These are phyloP conservation scores for Stenotaenia linearis DNA, from an alignment of 2,888 invertebrate species.

Conservation along the genomic window DNA sequence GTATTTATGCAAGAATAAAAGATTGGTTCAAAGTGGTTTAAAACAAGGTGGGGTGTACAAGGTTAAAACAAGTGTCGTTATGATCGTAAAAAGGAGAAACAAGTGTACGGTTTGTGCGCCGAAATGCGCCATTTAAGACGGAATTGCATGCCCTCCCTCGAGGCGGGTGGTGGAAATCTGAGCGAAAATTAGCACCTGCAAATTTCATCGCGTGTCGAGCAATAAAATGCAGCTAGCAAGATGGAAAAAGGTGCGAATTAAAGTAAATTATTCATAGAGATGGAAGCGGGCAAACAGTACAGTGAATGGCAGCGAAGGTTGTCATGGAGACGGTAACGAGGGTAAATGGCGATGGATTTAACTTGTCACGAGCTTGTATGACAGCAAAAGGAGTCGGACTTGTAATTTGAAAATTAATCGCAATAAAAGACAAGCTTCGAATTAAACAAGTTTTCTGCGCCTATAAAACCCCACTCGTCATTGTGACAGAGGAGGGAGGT, in stretches of 20 bases:
- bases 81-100: neutral
- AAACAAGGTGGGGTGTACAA: neutral
- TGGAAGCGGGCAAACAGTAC: neutral
- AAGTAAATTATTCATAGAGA: neutral
- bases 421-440: conserved; percentile 9
- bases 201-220: conserved; percentile 17
- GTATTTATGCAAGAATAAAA: neutral
- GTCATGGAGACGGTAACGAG: neutral
- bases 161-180: neutral
- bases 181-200: conserved; percentile 26
- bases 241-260: conserved; percentile 10
- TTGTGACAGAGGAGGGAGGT: neutral
- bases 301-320: neutral
- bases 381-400: neutral
- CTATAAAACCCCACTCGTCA: neutral
- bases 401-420: conserved; percentile 9
- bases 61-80: neutral
- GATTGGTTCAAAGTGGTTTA: neutral
- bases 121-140: neutral
- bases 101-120: neutral
- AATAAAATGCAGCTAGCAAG: conserved; percentile 24
- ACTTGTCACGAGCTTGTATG: conserved; percentile 4
- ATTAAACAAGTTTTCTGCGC: neutral
- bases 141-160: neutral
- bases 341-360: conserved; percentile 4